These are phyloP conservation scores for Nomada lathburiana DNA, from an alignment of 2,888 invertebrate genomes.

Conservation along the genomic window DNA sequence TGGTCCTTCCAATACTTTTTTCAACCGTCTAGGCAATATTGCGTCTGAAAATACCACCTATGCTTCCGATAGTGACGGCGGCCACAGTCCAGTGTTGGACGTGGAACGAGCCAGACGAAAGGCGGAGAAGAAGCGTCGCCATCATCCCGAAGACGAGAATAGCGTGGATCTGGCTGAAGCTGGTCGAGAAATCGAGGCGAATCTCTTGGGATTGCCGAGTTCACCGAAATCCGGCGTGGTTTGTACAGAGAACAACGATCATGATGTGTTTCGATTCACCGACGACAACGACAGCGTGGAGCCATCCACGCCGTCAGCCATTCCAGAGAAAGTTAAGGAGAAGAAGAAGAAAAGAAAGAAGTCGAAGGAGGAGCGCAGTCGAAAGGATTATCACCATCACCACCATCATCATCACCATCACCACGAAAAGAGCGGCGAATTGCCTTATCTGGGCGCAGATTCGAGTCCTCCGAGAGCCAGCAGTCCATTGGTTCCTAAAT, in stretches of 20 bases:
- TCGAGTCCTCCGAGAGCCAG: constrained; percentile 86
- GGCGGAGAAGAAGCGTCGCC: constrained; percentile 81
- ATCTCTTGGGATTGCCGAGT: constrained; percentile 89
- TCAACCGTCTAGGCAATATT: constrained; percentile 76
- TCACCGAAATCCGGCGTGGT: constrained; percentile 85
- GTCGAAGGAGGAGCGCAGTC: constrained; percentile 91
- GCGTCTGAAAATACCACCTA: constrained; percentile 77
- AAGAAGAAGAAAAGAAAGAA: constrained; percentile 95
- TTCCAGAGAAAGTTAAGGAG: constrained; percentile 87
- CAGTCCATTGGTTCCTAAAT: constrained; percentile 79
- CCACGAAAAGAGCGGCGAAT: constrained; percentile 75
- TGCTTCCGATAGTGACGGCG: constrained; percentile 86
- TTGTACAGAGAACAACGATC: constrained; percentile 85
- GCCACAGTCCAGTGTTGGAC: constrained; percentile 84
- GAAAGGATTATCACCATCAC: constrained; percentile 89
- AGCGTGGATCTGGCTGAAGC: constrained; percentile 93
- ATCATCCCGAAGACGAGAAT: constrained; percentile 89
- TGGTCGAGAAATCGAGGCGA: constrained; percentile 92
- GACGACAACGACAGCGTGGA: constrained; percentile 87
- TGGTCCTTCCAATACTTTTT: constrained; percentile 79
- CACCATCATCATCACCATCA: constrained; percentile 85
- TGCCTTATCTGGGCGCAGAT: constrained; percentile 85
- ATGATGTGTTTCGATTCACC: constrained; percentile 87
- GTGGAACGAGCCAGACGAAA: constrained; percentile 79
- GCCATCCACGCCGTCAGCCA: constrained; percentile 81